Conservation (phyloP, 2,888 invertebrate species). For the Caenorhabditis drosophilae region DNA sequence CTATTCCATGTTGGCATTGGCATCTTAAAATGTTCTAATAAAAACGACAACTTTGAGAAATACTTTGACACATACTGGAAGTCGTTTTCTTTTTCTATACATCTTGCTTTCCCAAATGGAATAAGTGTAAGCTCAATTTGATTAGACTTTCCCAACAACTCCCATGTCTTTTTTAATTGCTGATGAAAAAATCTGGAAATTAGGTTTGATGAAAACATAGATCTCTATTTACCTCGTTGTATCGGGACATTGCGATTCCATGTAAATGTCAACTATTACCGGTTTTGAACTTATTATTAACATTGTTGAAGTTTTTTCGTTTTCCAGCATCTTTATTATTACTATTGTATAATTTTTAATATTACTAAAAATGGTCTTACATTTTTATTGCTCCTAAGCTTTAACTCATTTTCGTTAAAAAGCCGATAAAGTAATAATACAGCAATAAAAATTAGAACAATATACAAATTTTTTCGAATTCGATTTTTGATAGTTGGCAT, state of each 20-base stretch:
- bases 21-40: constrained; percentile 43
- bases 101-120: constrained; percentile 68
- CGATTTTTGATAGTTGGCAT: constrained; percentile 35
- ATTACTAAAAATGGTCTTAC: no score
- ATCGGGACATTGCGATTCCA: constrained; percentile 69
- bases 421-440: constrained; percentile 24
- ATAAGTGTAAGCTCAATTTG: constrained; percentile 59
- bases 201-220: no score
- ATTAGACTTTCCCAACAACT: constrained; percentile 43
- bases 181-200: constrained; percentile 33
- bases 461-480: constrained; percentile 58
- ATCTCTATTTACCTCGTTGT: no score
- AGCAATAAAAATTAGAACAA: constrained; percentile 21
- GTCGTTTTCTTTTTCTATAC: constrained; percentile 52
- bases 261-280: constrained; percentile 62
- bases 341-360: neutral
- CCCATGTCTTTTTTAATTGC: constrained; percentile 32
- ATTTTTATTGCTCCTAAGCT: constrained; percentile 21
- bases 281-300: constrained; percentile 28
- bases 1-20: constrained; percentile 65
- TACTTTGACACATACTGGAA: constrained; percentile 47
- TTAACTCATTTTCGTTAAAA: constrained; percentile 8
- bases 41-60: neutral
- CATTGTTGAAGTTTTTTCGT: neutral
- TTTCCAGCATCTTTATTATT: neutral